Evolutionary conservation across 2,113 vertebrate species (phyloP).

Genomic region (Martes martes): DNA sequence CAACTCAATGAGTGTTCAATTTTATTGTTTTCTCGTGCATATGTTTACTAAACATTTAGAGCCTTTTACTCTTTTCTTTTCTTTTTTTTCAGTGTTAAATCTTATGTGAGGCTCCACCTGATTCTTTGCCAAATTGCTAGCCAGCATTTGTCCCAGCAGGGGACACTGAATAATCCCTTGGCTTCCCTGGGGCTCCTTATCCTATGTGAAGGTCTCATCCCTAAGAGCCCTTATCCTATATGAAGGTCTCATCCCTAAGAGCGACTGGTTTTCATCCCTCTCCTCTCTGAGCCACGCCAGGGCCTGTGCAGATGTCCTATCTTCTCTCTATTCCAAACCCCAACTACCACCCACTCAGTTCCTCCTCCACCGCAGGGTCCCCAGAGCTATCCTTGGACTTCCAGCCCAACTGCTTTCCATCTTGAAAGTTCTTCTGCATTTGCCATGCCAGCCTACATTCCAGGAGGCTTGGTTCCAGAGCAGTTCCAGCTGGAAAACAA

Average conservation of each 20-base stretch:
- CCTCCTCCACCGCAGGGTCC: background rate
- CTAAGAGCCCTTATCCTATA: background rate
- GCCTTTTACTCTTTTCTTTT: background rate
- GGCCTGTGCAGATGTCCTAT: background rate
- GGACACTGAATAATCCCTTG: background rate
- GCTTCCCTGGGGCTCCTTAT: background rate
- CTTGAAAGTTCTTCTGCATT: background rate
- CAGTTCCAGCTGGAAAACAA: background rate
- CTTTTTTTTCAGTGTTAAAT: background rate
- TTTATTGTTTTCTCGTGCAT: constrained; percentile 1
- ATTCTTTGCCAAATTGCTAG: background rate
- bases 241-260: background rate
- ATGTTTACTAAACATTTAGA: constrained; percentile 6
- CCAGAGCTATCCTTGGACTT: background rate
- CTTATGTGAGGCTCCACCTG: background rate
- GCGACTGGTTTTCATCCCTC: background rate
- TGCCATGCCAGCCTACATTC: background rate
- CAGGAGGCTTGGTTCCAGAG: background rate
- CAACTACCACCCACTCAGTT: background rate
- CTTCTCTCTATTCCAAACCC: background rate
- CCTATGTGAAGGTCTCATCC: background rate
- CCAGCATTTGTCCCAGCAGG: background rate
- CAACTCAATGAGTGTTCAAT: background rate
- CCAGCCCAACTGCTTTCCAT: background rate
- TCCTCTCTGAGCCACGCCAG: background rate